Percentiles rank a stretch among this genome's conserved stretches.
phyloP scores from a whole-genome alignment of 92 coral and sea anemone genomes.

The Bergia sp. region DNA sequence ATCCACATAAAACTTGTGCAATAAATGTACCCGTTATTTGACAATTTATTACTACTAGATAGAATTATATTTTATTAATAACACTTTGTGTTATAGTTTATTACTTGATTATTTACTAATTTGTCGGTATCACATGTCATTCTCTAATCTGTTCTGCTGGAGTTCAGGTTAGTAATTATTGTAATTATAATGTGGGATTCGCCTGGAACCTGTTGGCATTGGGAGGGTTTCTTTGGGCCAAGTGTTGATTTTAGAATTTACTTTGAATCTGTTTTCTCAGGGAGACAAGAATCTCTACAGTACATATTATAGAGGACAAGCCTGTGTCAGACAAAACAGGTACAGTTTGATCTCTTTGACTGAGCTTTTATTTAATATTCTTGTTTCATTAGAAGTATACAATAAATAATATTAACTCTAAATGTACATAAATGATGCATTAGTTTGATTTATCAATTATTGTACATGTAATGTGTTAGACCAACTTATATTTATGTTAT shows the following conservation, averaged over 20 bases:
- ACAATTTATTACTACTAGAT: not conserved
- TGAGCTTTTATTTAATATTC: not conserved
- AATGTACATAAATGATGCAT: too few relatives aligned
- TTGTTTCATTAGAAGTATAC: not conserved
- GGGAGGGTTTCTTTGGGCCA: slow-evolving; percentile 8
- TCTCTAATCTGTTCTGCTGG: not conserved
- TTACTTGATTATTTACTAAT: slow-evolving; percentile 1
- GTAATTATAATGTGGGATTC: slow-evolving; percentile 3
- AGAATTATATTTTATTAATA: not conserved
- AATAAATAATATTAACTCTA: too few relatives aligned
- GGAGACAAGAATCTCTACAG: not conserved
- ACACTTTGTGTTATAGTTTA: slow-evolving; percentile 2
- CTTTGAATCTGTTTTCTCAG: not conserved
- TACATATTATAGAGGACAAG: not conserved
- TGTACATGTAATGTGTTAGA: not conserved
- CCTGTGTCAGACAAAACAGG: not conserved
- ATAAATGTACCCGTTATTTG: slow-evolving; percentile 3
- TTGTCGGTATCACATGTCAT: slow-evolving; percentile 5
- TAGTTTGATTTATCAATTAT: too few relatives aligned
- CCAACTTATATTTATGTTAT: not conserved
- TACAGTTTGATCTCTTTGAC: not conserved
- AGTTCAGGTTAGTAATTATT: not conserved
- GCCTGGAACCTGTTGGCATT: slow-evolving; percentile 7
- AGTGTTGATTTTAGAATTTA: not conserved
- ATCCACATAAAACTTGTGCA: slow-evolving; percentile 4